These are phyloP conservation scores for Melanchra persicariae DNA, from an alignment of 2,888 invertebrate species.

Conservation along the genomic window DNA sequence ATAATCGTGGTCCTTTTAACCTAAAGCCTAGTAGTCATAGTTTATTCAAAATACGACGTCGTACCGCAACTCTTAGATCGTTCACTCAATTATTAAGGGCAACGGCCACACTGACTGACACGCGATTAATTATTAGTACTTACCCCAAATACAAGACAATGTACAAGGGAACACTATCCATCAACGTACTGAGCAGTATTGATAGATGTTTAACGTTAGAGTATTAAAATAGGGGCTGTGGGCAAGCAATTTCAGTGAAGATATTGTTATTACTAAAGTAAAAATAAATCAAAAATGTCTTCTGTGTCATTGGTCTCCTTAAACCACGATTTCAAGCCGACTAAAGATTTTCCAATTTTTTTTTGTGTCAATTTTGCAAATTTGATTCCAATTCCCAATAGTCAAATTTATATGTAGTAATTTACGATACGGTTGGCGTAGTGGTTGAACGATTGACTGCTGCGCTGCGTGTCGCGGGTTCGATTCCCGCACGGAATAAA, in stretches of 20 bases:
- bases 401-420: too few relatives aligned
- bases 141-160: conserved; percentile 51
- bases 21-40: not conserved
- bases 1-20: not conserved
- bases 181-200: conserved; percentile 50
- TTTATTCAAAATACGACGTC: not conserved
- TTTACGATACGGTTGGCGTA: too few relatives aligned
- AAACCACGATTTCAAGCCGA: not conserved
- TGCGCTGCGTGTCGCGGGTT: too few relatives aligned
- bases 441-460: too few relatives aligned
- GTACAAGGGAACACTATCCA: conserved; percentile 57
- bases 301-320: not conserved
- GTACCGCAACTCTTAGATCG: conserved; percentile 30
- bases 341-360: not conserved
- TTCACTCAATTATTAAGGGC: conserved; percentile 57
- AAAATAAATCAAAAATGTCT: not conserved
- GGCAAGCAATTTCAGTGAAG: not conserved
- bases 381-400: not conserved
- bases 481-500: too few relatives aligned
- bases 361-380: not conserved
- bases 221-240: conserved; percentile 2
- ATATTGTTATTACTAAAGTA: not conserved
- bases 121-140: conserved; percentile 57
- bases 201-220: conserved; percentile 49
- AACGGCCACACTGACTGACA: conserved; percentile 49